Percentiles rank a stretch among this genome's conserved stretches.
Evolutionary conservation across 2,797 vertebrate genomes (phyloP).

Genomic region (Urocyon cinereoargenteus): DNA sequence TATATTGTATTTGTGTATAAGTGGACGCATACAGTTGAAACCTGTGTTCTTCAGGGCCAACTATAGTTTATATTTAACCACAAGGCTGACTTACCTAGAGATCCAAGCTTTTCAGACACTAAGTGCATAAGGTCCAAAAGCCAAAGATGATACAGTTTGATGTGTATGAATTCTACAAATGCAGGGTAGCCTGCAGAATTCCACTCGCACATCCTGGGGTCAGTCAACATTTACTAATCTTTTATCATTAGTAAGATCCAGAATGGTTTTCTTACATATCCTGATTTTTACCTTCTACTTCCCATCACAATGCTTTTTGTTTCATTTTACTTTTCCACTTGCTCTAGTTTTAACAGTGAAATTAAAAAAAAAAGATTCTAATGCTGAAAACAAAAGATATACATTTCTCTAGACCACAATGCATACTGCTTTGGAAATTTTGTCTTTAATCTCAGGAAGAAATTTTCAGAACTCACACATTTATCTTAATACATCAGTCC

Average conservation of each 20-base stretch:
- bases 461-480: constrained; percentile 50
- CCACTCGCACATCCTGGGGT: not conserved
- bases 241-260: not conserved
- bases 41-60: not conserved
- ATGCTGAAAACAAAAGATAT: constrained; percentile 10
- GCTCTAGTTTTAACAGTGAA: not conserved
- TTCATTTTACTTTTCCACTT: not conserved
- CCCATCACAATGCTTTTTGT: not conserved
- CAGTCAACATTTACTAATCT: not conserved
- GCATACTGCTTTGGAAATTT: not conserved
- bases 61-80: not conserved
- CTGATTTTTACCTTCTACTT: not conserved
- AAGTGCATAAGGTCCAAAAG: not conserved
- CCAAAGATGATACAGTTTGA: not conserved
- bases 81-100: not conserved
- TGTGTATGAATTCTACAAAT: not conserved
- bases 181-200: not conserved
- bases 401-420: not conserved
- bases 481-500: constrained; percentile 17
- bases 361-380: not conserved
- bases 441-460: constrained; percentile 24
- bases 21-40: not conserved
- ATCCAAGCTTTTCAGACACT: not conserved
- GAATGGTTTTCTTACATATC: not conserved
- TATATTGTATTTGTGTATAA: not conserved